These are phyloP conservation scores for Sebastes melanostomus DNA, from an alignment of 2,797 vertebrate species.

Conservation along the genomic window DNA sequence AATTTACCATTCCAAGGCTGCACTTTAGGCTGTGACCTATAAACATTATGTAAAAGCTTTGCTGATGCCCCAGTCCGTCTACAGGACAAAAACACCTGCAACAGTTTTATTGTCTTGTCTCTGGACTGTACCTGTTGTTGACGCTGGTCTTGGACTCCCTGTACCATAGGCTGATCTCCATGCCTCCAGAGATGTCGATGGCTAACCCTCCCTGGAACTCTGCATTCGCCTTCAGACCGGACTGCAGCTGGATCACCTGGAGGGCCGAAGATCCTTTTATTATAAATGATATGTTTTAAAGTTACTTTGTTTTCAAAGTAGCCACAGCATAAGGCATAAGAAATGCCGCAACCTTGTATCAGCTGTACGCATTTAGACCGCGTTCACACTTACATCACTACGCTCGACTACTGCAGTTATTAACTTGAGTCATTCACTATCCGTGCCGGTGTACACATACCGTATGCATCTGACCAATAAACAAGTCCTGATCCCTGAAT, in stretches of 20 bases:
- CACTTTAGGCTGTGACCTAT: slow-evolving; percentile 4
- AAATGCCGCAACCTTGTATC: neutral
- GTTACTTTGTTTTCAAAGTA: neutral
- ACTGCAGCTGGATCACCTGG: slow-evolving; percentile 93
- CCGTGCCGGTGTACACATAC: neutral
- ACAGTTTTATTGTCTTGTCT: neutral
- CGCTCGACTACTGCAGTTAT: neutral
- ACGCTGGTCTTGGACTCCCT: slow-evolving; percentile 97
- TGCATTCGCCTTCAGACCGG: slow-evolving; percentile 85
- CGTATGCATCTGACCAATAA: neutral
- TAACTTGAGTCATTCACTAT: slow-evolving; percentile 4
- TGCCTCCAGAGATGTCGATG: slow-evolving; percentile 96
- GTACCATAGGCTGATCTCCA: slow-evolving; percentile 99
- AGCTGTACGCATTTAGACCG: neutral
- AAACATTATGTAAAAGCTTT: slow-evolving; percentile 2
- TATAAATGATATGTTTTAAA: neutral
- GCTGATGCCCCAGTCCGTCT: neutral
- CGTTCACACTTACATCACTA: neutral
- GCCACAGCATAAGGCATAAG: neutral
- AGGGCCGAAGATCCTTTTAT: neutral
- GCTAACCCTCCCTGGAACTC: slow-evolving; percentile 93
- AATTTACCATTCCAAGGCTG: neutral
- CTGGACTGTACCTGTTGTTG: slow-evolving; percentile 88
- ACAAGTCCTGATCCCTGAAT: neutral
- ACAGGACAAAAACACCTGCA: neutral